phyloP scores from a whole-genome alignment of 2,888 invertebrate species.

The Tetanocera ferruginea region DNA sequence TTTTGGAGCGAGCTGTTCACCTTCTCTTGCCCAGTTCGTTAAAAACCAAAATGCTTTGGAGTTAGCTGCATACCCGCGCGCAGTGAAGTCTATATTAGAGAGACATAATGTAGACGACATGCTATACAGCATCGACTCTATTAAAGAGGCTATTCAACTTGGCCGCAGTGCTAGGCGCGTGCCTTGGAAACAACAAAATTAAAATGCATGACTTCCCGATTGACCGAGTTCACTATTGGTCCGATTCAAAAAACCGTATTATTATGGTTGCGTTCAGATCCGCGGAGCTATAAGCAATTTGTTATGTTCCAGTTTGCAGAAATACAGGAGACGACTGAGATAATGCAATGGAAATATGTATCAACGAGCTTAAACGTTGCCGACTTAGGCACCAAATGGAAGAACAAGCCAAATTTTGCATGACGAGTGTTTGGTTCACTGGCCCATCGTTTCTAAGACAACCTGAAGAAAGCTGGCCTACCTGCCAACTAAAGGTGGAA shows the following conservation, averaged over 20 bases:
- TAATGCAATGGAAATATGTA: too few species aligned
- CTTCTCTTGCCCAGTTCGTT: slow-evolving; percentile 49
- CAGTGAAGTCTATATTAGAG: slow-evolving; percentile 40
- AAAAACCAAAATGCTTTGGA: slow-evolving; percentile 47
- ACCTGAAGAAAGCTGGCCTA: too few species aligned
- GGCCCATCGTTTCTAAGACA: too few species aligned
- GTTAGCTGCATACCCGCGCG: slow-evolving; percentile 43
- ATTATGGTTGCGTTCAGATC: slow-evolving; percentile 51
- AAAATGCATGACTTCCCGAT: slow-evolving; percentile 56
- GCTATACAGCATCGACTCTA: slow-evolving; percentile 51
- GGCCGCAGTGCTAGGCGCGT: slow-evolving; percentile 50
- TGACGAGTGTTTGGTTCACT: too few species aligned
- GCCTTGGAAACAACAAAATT: slow-evolving; percentile 41
- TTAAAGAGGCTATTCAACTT: slow-evolving; percentile 45
- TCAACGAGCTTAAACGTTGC: too few species aligned
- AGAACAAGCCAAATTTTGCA: too few species aligned
- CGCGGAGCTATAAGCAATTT: slow-evolving; percentile 46
- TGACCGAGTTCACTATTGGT: too few species aligned
- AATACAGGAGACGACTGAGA: slow-evolving; percentile 46
- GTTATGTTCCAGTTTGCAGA: slow-evolving; percentile 46
- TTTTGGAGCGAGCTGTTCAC: slow-evolving; percentile 53
- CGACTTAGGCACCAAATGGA: too few species aligned
- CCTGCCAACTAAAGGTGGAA: too few species aligned
- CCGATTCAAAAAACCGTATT: slow-evolving; percentile 51
- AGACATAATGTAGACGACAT: slow-evolving; percentile 56